Evolutionary conservation across 2,888 invertebrate species (phyloP), one percentile per base, ranked within the genome.

Genomic region (Halictus ligatus): DNA sequence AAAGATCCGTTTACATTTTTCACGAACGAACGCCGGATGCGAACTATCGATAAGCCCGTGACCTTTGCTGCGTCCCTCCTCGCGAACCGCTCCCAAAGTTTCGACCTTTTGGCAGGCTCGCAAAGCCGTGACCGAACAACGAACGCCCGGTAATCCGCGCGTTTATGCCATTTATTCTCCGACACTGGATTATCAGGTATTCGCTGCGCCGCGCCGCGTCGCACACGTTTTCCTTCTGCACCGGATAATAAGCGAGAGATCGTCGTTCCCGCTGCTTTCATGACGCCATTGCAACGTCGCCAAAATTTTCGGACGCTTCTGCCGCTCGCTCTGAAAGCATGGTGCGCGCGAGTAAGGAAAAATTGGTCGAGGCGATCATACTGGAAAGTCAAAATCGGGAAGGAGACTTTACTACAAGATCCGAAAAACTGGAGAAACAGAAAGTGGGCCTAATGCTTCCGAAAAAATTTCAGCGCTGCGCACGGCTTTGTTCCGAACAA

Each of bases 41-140:
- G 25, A 60, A 13, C 67, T 18, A 10, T 8, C 35, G 35, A 67
- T 35, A 35, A 10, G 18, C 35, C 15, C 10, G 3, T 35, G 35
- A 67, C 67, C 35, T 67, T 67, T 29, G 1, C 35, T 8, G 15
- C 35, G 5, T 10, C 35, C 18, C 18, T 35, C 35, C 35, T 29
- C 2, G 29, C 13, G 8, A 78, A 50, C 35, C 40, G n/a, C 69
- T 40, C 64, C 40, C 21, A 40, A n/a, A 35, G 18, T 18, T 67
- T 6, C 67, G 77, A 77, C 50, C 77, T 77, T 77, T 77, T n/a
- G 46, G 35, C 67, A 48, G 64, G 48, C 64, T 21, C 43, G 25
- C 72, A 48, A 48, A 48, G 46, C 72, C 67, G 67, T 35, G 72
- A 25, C 25, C 18, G 72, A 73, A 6, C 46, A 40, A 13, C 75